Conservation (phyloP, 2,113 vertebrate species). For the Eurypyga helias region DNA sequence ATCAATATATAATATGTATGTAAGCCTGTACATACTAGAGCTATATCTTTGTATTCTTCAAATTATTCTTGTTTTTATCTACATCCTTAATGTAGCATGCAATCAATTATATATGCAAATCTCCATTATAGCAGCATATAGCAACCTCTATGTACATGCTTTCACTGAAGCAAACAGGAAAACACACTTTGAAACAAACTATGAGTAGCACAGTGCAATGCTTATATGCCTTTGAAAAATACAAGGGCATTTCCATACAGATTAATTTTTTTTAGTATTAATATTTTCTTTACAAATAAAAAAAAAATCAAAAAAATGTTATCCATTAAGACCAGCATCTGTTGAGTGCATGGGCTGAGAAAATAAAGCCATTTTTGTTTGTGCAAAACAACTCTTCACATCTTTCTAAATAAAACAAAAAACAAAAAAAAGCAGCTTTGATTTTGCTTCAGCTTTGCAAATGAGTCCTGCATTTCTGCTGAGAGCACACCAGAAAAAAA, state of each 20-base stretch:
- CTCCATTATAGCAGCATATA: neutral
- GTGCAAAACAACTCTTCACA: neutral
- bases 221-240: neutral
- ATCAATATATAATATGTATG: neutral
- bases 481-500: neutral
- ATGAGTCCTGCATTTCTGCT: neutral
- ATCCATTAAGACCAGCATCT: neutral
- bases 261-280: neutral
- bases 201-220: neutral
- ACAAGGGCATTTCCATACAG: neutral
- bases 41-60: neutral
- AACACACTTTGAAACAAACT: neutral
- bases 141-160: neutral
- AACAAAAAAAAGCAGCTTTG: neutral
- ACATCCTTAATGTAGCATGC: neutral
- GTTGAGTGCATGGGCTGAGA: neutral
- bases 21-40: neutral
- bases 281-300: neutral
- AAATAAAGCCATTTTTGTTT: neutral
- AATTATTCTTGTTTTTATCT: neutral
- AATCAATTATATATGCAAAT: neutral
- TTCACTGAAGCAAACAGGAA: neutral
- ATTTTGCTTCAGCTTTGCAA: neutral
- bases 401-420: no score
- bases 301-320: neutral